These are phyloP conservation scores for Gastrophryne carolinensis DNA, from an alignment of 2,797 vertebrate species.

Conservation along the genomic window DNA sequence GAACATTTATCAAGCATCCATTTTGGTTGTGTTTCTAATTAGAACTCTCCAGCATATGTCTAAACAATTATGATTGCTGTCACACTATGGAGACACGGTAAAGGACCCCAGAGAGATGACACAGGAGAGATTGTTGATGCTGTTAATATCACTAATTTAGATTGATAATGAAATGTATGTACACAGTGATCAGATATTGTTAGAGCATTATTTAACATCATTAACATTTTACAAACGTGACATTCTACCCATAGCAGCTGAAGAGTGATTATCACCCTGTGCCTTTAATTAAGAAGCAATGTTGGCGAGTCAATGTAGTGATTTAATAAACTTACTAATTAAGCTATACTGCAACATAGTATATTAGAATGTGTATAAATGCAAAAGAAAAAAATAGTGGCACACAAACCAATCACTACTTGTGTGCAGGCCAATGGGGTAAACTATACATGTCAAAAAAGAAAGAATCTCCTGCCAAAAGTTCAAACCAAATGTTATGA, in stretches of 20 bases:
- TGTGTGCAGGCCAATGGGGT: too few relatives aligned
- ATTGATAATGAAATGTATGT: constrained; percentile 10
- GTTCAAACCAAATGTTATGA: too few relatives aligned
- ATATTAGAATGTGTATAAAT: too few relatives aligned
- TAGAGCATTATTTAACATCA: background rate
- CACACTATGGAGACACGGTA: constrained; percentile 9
- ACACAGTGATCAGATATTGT: background rate
- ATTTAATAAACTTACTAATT: background rate
- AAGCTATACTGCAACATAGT: background rate
- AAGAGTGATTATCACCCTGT: background rate
- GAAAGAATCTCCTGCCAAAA: too few relatives aligned
- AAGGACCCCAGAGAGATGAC: constrained; percentile 29
- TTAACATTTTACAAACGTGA: background rate
- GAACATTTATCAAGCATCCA: constrained; percentile 29
- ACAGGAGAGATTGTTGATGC: constrained; percentile 3
- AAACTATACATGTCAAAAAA: too few relatives aligned
- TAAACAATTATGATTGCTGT: constrained; percentile 42
- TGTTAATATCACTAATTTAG: constrained; percentile 31
- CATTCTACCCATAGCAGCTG: background rate
- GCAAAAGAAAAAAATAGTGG: too few relatives aligned
- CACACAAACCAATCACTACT: too few relatives aligned
- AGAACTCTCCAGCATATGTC: constrained; percentile 14
- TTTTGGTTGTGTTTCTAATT: constrained; percentile 38
- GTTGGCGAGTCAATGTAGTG: background rate
- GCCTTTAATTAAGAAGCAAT: background rate